A percentile compares a stretch with the other conserved stretches of the same genome.
These are phyloP conservation scores for Ditylenchus weischeri DNA, from an alignment of 2,888 invertebrate species.

Conservation along the genomic window DNA sequence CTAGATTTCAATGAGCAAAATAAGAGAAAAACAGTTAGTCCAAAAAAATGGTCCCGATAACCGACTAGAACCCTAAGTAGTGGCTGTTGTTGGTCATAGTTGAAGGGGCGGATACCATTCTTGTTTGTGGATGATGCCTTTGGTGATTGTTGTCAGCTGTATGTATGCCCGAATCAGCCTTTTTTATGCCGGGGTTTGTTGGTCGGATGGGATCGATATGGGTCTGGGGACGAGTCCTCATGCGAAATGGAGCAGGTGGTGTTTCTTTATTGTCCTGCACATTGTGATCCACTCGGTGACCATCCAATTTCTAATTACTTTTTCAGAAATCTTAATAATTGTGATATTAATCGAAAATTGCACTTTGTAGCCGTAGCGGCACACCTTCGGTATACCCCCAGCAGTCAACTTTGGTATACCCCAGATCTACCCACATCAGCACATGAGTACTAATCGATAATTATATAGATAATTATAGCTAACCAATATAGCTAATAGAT, in stretches of 20 bases:
- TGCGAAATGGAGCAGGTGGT: background rate
- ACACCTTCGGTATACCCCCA: no score
- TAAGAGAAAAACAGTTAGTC: no score
- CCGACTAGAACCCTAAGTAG: no score
- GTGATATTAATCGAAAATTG: slow-evolving; percentile 8
- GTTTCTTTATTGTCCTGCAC: background rate
- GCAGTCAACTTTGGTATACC: no score
- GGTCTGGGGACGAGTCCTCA: background rate
- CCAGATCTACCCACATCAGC: no score
- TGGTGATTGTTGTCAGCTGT: background rate
- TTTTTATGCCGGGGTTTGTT: background rate
- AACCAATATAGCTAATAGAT: no score
- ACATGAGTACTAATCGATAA: no score
- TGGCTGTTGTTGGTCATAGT: no score
- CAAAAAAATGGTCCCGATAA: no score
- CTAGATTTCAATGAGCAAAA: no score
- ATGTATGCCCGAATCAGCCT: no score
- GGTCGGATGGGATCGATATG: background rate
- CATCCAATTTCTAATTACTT: background rate
- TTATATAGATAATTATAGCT: no score
- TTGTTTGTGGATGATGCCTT: background rate
- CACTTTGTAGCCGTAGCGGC: slow-evolving; percentile 25
- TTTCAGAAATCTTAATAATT: background rate
- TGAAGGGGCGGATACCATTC: background rate
- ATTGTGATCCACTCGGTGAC: slow-evolving; percentile 16